Evolutionary conservation across 2,888 invertebrate genomes (phyloP), one percentile per base, ranked within the genome.

Genomic region (Subacronicta megacephala): DNA sequence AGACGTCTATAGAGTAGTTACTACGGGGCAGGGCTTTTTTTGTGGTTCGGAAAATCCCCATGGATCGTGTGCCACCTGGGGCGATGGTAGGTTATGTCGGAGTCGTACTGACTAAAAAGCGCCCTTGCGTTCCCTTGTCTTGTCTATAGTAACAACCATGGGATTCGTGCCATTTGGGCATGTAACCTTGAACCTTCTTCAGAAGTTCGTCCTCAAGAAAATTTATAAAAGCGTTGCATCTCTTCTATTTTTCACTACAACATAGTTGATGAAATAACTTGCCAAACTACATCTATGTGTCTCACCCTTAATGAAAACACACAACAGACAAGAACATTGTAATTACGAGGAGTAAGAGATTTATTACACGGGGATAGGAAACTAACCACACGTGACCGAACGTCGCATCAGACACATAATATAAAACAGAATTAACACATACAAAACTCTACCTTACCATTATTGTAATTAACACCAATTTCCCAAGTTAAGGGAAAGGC

Each of bases 301-400:
- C 80, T 81, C 79, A 74, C 70, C 76, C 84, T 84, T 92, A 93
- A 94, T 93, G 91, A 92, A 93, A 93, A 94, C 87, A 92, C 88
- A 94, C 90, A 92, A 87, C 90, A 88, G 90, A 91, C 90, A 89
- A 91, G 89, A 91, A 91, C 92, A 90, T 93, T 90, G 93, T 93
- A 94, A 94, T 94, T 94, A 93, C 90, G 90, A 87, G 80, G 84
- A 90, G 85, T 89, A 88, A 88, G 89, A 93, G 93, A 94, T 94
- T 94, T 94, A 94, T 94, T 90, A 87, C 92, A 80, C 80, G 75
- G 87, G 88, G 84, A 93, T 92, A 90, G 90, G 87, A 92, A 90
- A 92, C 89, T 88, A 88, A 90, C 87, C 90, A 93, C 92, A 93
- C 91, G 92, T 92, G 92, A 90, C 90, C 83, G 64, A 73, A 72